A percentile compares a stretch with the other conserved stretches of the same genome.
Conservation (phyloP, 2,113 vertebrate species). For the Pedionomus torquatus region DNA sequence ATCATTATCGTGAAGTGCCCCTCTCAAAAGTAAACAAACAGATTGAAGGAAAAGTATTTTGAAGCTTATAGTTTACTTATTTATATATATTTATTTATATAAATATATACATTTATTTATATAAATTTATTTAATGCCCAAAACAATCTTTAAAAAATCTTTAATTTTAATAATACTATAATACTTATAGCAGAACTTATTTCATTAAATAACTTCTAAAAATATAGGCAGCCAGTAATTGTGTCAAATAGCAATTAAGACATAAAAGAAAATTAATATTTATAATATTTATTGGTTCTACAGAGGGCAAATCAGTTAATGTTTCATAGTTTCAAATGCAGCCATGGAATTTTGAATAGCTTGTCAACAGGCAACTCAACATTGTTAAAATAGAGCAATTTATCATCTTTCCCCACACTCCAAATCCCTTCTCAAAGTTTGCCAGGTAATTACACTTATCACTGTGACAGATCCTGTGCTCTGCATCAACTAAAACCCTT, state of each 20-base stretch:
- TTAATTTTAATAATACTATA: not conserved
- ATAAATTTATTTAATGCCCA: too few species aligned
- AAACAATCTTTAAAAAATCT: not conserved
- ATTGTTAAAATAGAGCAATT: not conserved
- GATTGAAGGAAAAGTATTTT: not conserved
- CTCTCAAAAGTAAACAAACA: not conserved
- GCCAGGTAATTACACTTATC: not conserved
- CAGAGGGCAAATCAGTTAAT: not conserved
- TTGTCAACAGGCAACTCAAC: not conserved
- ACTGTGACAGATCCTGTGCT: not conserved
- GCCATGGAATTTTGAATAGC: not conserved
- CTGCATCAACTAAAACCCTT: not conserved
- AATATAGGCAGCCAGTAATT: not conserved
- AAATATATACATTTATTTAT: too few species aligned
- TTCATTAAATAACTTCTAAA: not conserved
- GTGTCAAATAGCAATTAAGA: rapidly evolving
- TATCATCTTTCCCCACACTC: not conserved
- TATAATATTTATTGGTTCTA: not conserved
- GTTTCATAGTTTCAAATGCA: not conserved
- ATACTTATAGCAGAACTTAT: not conserved
- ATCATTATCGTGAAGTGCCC: not conserved
- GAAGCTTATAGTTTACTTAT: not conserved
- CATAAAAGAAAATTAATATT: not conserved
- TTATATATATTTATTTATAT: too few species aligned
- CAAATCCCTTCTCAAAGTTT: not conserved